A percentile compares a stretch with the other conserved stretches of the same genome.
These are phyloP conservation scores for Conus betulinus DNA, from an alignment of 1,140 invertebrate genomes.

Conservation along the genomic window DNA sequence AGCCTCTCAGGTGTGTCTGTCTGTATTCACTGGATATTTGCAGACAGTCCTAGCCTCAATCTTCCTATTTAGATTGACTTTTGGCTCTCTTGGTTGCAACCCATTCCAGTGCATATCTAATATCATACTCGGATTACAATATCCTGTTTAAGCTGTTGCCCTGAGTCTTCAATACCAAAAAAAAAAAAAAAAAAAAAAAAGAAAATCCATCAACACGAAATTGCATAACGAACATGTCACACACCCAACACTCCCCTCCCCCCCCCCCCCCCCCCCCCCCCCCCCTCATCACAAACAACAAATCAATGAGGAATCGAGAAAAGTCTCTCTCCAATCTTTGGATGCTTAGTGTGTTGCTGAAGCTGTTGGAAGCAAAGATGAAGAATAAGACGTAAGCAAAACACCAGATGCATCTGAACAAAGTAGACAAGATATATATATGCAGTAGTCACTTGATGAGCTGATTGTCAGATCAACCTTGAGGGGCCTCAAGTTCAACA, in stretches of 20 bases:
- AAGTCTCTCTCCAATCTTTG: background rate
- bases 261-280: too few species aligned
- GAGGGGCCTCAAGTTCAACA: background rate
- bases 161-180: background rate
- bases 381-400: background rate
- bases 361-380: background rate
- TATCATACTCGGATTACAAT: background rate
- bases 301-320: background rate
- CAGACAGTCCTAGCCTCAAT: background rate
- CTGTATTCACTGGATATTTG: background rate
- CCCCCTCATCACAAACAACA: background rate
- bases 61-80: background rate
- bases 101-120: background rate
- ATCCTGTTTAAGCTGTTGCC: background rate
- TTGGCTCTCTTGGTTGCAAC: background rate
- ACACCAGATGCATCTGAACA: slow-evolving; percentile 5
- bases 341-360: background rate
- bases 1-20: background rate
- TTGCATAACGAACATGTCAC: slow-evolving; percentile 5
- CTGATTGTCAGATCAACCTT: background rate
- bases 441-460: background rate
- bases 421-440: background rate
- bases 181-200: background rate
- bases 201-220: background rate
- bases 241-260: background rate